These are phyloP conservation scores for Metopolophium dirhodum DNA, from an alignment of 1,140 invertebrate species.

Conservation along the genomic window DNA sequence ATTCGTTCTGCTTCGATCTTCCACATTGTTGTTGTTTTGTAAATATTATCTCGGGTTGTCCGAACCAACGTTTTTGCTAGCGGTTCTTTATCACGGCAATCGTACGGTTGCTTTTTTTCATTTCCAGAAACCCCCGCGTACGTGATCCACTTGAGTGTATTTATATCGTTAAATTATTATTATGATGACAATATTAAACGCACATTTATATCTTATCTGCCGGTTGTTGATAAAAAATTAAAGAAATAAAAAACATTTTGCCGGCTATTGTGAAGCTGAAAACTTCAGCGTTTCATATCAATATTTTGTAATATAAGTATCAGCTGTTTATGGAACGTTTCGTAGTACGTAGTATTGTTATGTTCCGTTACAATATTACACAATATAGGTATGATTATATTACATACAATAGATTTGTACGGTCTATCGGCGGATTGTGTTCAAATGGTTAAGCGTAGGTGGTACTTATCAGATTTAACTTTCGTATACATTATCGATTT, in stretches of 20 bases:
- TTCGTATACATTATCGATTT: neutral
- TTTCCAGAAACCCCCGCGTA: neutral
- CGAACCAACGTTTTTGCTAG: neutral
- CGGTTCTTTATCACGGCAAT: neutral
- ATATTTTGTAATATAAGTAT: neutral
- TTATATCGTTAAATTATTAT: neutral
- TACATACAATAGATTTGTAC: neutral
- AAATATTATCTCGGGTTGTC: neutral
- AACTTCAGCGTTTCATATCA: neutral
- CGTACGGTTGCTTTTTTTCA: neutral
- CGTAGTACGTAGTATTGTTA: neutral
- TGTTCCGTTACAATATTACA: neutral
- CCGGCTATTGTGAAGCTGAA: neutral
- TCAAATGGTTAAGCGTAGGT: neutral
- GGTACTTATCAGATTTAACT: neutral
- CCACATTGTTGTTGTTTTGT: neutral
- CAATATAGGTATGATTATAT: neutral
- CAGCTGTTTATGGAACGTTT: neutral
- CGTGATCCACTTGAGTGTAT: neutral
- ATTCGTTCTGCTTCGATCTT: neutral
- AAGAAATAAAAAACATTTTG: neutral
- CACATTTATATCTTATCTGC: neutral
- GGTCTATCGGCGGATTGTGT: neutral
- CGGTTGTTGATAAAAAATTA: neutral
- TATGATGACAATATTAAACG: neutral